Conservation (phyloP, 2,888 invertebrate species). For the Crioceris asparagi region DNA sequence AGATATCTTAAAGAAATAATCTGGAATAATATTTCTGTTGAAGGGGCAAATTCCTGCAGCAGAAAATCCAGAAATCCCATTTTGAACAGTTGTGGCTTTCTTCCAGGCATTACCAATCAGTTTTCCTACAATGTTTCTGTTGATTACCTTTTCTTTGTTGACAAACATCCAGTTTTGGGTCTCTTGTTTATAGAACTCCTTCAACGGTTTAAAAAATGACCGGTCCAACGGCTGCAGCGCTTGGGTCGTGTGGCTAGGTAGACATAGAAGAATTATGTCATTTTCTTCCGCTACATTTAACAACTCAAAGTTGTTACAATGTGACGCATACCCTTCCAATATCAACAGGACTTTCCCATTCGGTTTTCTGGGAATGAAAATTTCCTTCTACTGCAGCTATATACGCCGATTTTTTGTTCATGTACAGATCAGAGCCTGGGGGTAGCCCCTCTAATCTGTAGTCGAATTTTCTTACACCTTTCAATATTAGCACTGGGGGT, state of each 20-base stretch:
- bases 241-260: slow-evolving; percentile 24
- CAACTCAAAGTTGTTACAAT: slow-evolving; percentile 14
- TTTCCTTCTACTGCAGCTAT: slow-evolving; percentile 10
- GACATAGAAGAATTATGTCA: slow-evolving; percentile 22
- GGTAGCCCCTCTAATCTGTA: slow-evolving; percentile 13
- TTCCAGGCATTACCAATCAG: no score
- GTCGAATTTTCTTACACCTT: slow-evolving; percentile 16
- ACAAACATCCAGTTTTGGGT: slow-evolving; percentile 5
- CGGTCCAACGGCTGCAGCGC: slow-evolving; percentile 22
- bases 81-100: slow-evolving; percentile 8
- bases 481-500: slow-evolving; percentile 13
- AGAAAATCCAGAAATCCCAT: slow-evolving; percentile 11
- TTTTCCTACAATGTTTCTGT: no score
- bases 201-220: slow-evolving; percentile 7
- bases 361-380: slow-evolving; percentile 25
- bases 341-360: slow-evolving; percentile 23
- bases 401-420: slow-evolving; percentile 18
- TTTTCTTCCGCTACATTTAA: slow-evolving; percentile 15
- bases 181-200: slow-evolving; percentile 7
- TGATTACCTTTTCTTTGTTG: no score
- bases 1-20: slow-evolving; percentile 10
- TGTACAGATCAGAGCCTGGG: slow-evolving; percentile 13
- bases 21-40: slow-evolving; percentile 8
- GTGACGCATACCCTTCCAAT: slow-evolving; percentile 25
- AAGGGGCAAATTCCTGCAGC: slow-evolving; percentile 12